Conservation (phyloP, 1,140 invertebrate species). For the Yoshiicerus persimilis region DNA sequence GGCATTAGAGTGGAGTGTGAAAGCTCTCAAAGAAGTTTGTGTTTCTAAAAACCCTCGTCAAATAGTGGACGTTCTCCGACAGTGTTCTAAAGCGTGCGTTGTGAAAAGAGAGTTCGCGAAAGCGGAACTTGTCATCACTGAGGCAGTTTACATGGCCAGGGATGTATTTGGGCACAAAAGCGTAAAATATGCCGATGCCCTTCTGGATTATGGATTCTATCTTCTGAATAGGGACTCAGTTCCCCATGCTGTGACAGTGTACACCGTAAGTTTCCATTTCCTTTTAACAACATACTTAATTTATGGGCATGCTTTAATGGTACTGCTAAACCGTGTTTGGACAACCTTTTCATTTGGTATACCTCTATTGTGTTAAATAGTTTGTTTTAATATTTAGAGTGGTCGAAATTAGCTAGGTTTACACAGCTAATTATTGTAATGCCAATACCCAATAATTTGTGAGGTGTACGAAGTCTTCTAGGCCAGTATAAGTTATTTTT, state of each 20-base stretch:
- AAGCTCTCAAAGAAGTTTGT: conserved; percentile 67
- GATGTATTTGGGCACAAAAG: conserved; percentile 69
- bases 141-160: conserved; percentile 73
- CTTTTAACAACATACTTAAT: too few species aligned
- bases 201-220: conserved; percentile 87
- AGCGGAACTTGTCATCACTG: conserved; percentile 76
- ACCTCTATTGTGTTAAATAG: too few species aligned
- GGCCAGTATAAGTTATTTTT: too few species aligned
- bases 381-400: too few species aligned
- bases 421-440: too few species aligned
- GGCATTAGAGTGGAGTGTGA: conserved; percentile 67
- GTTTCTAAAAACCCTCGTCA: conserved; percentile 52
- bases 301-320: too few species aligned
- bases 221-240: conserved; percentile 85
- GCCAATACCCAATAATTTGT: too few species aligned
- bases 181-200: conserved; percentile 76
- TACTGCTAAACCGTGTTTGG: too few species aligned
- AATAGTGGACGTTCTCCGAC: conserved; percentile 75
- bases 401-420: too few species aligned
- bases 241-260: conserved; percentile 75
- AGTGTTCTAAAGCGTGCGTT: conserved; percentile 82
- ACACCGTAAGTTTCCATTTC: conserved; percentile 62
- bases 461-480: too few species aligned
- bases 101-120: conserved; percentile 78
- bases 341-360: too few species aligned